Conservation (phyloP, 2,797 vertebrate genomes). For the Alosa sapidissima region DNA sequence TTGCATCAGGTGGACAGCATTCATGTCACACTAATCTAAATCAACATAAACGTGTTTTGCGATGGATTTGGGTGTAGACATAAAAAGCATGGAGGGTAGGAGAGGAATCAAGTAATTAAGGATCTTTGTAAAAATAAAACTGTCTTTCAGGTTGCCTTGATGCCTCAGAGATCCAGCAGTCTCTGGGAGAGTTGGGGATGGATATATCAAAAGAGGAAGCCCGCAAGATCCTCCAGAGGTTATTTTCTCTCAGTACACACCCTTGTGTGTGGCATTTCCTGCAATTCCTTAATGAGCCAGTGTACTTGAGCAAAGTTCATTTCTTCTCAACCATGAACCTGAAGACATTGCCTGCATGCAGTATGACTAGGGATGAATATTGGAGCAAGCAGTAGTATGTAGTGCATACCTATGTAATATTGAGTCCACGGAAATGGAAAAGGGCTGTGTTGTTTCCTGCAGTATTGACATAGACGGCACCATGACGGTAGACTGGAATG, state of each 20-base stretch:
- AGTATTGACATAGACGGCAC: slow-evolving; percentile 91
- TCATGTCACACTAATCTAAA: background rate
- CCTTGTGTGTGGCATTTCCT: background rate
- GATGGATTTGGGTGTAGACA: background rate
- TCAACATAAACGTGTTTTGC: slow-evolving; percentile 23
- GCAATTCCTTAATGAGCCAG: background rate
- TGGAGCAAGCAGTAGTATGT: background rate
- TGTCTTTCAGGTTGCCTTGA: slow-evolving; percentile 84
- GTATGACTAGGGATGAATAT: background rate
- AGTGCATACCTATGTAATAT: background rate
- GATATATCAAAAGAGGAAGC: slow-evolving; percentile 82
- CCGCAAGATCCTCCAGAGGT: slow-evolving; percentile 87
- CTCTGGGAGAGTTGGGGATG: slow-evolving; percentile 84
- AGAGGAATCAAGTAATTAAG: too few relatives aligned
- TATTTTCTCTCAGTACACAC: slow-evolving; percentile 8
- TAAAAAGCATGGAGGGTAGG: background rate
- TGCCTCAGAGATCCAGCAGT: slow-evolving; percentile 88
- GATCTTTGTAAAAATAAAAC: background rate
- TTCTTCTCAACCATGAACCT: background rate
- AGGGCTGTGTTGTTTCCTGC: slow-evolving; percentile 9
- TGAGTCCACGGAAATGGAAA: background rate
- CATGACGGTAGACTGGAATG: slow-evolving; percentile 93
- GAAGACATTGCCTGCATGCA: background rate
- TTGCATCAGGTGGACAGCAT: slow-evolving; percentile 24
- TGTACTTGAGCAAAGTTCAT: background rate